Percentiles rank a stretch among this genome's conserved stretches.
Evolutionary conservation across 2,888 invertebrate genomes (phyloP).

Genomic region (Griposia aprilina): DNA sequence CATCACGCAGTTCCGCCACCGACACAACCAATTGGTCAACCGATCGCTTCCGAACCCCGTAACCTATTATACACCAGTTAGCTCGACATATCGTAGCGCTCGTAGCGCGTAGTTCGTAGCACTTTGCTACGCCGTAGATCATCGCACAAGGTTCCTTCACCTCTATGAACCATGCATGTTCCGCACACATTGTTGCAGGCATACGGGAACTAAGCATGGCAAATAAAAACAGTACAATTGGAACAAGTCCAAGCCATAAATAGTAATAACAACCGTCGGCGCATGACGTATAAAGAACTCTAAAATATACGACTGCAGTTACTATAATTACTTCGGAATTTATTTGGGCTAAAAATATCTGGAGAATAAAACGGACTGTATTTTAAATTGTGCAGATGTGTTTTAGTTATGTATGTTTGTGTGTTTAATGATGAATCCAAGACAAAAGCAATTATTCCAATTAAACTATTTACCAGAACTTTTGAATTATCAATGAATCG

Average conservation of each 20-base stretch:
- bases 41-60: conserved; percentile 10
- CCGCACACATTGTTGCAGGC: conserved; percentile 27
- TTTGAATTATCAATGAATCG: not conserved
- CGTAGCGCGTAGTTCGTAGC: conserved; percentile 41
- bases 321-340: conserved; percentile 25
- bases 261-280: conserved; percentile 51
- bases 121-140: conserved; percentile 54
- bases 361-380: not conserved
- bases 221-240: conserved; percentile 37
- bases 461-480: not conserved
- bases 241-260: conserved; percentile 54
- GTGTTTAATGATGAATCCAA: not conserved
- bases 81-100: conserved; percentile 43
- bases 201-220: conserved; percentile 2
- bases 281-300: conserved; percentile 54
- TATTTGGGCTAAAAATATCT: conserved; percentile 24
- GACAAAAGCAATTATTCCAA: not conserved
- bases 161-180: conserved; percentile 25
- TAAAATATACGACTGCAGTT: conserved; percentile 44
- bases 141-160: conserved; percentile 40
- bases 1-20: not conserved
- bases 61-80: conserved; percentile 1
- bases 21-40: conserved; percentile 23
- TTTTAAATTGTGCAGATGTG: conserved; percentile 3
- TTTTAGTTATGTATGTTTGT: not conserved